Evolutionary conservation across 2,113 vertebrate species (phyloP), one percentile per base, ranked within the genome.

Genomic region (Vulpes lagopus): DNA sequence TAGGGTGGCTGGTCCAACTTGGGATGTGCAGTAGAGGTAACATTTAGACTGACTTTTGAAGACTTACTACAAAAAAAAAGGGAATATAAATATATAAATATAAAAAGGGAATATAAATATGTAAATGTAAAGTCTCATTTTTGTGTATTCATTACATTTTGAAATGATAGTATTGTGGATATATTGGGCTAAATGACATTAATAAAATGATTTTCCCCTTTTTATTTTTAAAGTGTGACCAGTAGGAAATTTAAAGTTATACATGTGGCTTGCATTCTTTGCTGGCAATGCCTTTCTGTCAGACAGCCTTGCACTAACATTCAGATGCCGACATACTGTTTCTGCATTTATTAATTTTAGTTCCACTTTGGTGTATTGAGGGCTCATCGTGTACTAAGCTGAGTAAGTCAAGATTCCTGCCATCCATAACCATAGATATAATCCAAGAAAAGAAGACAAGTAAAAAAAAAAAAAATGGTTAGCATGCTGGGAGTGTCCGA

Each of bases 121-220:
- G 7, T 43, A 43, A 43, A 43, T 7, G 1, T 43, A 92, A 23
- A 51, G 76, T 27, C 11, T 92, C 35, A 64, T 16, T 30, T 67
- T 60, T 57, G 55, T 17, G 14, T 79, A 69, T 74, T 57, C 2
- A 65, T 92, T 89, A 64, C 9, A 90, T 55, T 22, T 22, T 74
- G 53, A 95, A 87, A 67, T 38, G 23, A 32, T 64, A 94, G 60
- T 73, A 90, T 92, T 97, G 93, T 53, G 57, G 57, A 80, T 84
- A n/a, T 64, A 57, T 19, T 89, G 8, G 51, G 27, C 93, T 94
- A 84, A 81, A 53, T 88, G 92, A 80, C 8, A 64, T 95, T 51
- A 55, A 60, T 71, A 87, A 93, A 69, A 84, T 84, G 23, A 95
- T 83, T 74, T 78, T 57, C 10, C 12, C 5, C 22, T 20, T 67